phyloP scores from a whole-genome alignment of 2,797 vertebrate genomes.

The Antrozous pallidus region DNA sequence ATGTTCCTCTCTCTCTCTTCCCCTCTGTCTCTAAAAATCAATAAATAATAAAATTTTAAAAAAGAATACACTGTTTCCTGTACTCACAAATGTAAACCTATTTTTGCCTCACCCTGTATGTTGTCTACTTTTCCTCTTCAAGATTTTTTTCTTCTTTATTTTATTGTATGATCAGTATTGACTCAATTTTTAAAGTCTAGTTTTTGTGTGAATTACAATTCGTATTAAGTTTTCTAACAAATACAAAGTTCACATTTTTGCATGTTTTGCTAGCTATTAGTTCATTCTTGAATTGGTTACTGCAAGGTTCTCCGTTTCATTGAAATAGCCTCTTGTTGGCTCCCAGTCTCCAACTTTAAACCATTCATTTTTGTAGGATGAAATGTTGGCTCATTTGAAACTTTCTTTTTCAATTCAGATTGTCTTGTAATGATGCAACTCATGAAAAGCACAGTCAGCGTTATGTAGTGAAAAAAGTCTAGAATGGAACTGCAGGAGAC shows the following conservation, averaged over 20 bases:
- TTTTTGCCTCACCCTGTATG: background rate
- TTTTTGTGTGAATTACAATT: background rate
- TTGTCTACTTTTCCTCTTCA: background rate
- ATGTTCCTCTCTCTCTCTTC: too few relatives aligned
- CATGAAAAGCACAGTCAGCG: background rate
- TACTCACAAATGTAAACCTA: background rate
- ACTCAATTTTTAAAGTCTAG: background rate
- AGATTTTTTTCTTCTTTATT: background rate
- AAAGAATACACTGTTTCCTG: background rate
- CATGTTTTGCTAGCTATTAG: background rate
- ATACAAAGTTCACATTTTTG: background rate
- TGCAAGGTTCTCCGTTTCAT: background rate
- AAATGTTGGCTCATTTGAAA: background rate
- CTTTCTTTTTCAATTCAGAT: slow-evolving; percentile 19
- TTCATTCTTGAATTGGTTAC: background rate
- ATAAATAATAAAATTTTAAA: background rate
- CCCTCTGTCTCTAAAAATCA: too few relatives aligned
- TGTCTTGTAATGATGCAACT: background rate
- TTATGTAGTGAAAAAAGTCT: background rate
- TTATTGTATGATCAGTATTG: background rate
- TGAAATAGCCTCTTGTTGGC: background rate
- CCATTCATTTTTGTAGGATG: background rate
- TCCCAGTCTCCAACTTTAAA: background rate
- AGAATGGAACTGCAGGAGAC: background rate
- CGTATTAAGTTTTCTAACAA: background rate